Base-by-base conservation (phyloP, 2,113 vertebrate genomes). In the Nannospalax galili region DNA sequence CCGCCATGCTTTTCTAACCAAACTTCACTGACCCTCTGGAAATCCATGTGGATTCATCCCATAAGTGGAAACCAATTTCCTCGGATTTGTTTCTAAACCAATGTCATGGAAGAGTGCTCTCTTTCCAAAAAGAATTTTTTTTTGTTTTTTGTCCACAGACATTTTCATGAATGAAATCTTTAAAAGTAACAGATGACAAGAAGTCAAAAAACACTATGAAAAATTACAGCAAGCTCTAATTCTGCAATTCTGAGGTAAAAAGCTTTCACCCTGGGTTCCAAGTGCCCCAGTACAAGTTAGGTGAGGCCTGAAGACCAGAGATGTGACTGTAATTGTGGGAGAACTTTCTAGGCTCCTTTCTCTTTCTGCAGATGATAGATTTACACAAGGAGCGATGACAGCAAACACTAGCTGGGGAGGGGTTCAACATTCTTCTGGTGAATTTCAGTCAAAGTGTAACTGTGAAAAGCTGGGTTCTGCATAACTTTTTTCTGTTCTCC, bases 131-230 rank as follows among this genome's bases (percentile, higher is more conserved):
- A 28, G 17, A 32, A 22, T n/a, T 45, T 64, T 78, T 58, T n/a
- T 52, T 52, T 56, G 75, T 2, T 20, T 6, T 58, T 37, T 19
- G 32, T 30, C 77, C 72, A 64, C 35, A 40, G 26, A 74, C 64
- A 3, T 94, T 93, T 96, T 81, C 45, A 60, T 85, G 52, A 85
- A 32, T 92, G 32, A 94, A 93, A 88, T 67, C 32, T 81, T 7
- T 40, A 75, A 90, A 77, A 86, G 24, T 22, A 81, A 26, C 75
- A 4, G 8, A 24, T 28, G 79, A 82, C 64, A 74, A 93, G 48
- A 79, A 88, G n/a, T 78, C 48, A 84, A 93, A 95, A 80, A 7
- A 52, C 4, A 62, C 73, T 28, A 48, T 40, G 69, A 77, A 84
- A 95, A 74, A 24, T 86, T 60, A 60, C 32, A 89, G 1, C 42